phyloP scores from a whole-genome alignment of 2,888 invertebrate genomes.

The Lasioglossum leucozonium region DNA sequence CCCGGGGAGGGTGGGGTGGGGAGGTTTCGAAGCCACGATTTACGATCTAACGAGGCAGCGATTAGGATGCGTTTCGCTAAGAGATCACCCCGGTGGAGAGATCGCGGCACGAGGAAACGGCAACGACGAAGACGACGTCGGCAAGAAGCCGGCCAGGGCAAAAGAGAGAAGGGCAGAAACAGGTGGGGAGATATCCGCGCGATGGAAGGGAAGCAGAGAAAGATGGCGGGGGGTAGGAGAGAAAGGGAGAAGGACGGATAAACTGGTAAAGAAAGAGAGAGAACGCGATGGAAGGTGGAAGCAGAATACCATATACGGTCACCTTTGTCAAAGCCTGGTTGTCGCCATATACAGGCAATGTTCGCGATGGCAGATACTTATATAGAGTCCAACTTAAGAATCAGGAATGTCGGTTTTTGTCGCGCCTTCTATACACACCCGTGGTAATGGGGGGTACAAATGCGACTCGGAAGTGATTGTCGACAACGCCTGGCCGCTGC shows the following conservation, averaged over 20 bases:
- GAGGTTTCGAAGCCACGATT: slow-evolving; percentile 71
- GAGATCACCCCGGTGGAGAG: slow-evolving; percentile 54
- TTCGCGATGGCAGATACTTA: slow-evolving; percentile 83
- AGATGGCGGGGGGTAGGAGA: slow-evolving; percentile 31
- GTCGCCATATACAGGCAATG: slow-evolving; percentile 84
- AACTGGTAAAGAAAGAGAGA: slow-evolving; percentile 47
- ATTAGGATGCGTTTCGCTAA: slow-evolving; percentile 46
- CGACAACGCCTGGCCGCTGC: slow-evolving; percentile 40
- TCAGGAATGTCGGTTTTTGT: slow-evolving; percentile 82
- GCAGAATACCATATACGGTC: slow-evolving; percentile 83
- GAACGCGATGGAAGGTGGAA: slow-evolving; percentile 81
- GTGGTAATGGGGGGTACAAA: slow-evolving; percentile 73
- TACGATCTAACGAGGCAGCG: slow-evolving; percentile 67
- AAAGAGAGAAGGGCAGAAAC: slow-evolving; percentile 51
- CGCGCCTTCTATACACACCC: slow-evolving; percentile 78
- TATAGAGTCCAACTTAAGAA: slow-evolving; percentile 82
- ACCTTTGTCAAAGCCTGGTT: slow-evolving; percentile 84
- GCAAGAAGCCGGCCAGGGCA: slow-evolving; percentile 28
- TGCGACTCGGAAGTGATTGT: slow-evolving; percentile 73
- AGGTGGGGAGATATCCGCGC: slow-evolving; percentile 37
- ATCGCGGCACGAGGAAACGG: slow-evolving; percentile 40
- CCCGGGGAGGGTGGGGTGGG: too few species aligned
- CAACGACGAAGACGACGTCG: slow-evolving; percentile 27
- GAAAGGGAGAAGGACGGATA: slow-evolving; percentile 26
- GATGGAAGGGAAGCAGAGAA: slow-evolving; percentile 43